These are phyloP conservation scores for Cnemophilus loriae DNA, from an alignment of 2,113 vertebrate species.

Conservation along the genomic window DNA sequence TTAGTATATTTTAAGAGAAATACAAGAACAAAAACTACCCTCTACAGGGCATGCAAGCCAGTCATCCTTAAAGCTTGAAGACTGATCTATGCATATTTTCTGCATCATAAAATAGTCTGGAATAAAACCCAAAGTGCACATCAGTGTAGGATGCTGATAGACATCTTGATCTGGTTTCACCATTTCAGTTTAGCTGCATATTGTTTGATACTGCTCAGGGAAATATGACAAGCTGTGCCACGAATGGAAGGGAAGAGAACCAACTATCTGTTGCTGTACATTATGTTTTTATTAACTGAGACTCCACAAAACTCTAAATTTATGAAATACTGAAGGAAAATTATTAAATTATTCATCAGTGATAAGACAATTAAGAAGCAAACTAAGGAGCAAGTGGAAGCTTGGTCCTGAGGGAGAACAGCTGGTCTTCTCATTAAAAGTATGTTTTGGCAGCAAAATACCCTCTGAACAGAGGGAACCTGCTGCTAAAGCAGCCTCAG, in stretches of 20 bases:
- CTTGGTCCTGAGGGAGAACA: conserved; percentile 55
- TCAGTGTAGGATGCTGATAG: conserved; percentile 30
- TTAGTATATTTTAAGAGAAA: background rate
- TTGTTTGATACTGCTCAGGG: conserved; percentile 20
- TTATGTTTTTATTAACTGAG: conserved; percentile 28
- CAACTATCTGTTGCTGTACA: background rate
- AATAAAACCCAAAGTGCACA: conserved; percentile 35
- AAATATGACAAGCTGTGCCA: conserved; percentile 36
- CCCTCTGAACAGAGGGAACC: background rate
- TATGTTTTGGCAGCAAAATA: conserved; percentile 37
- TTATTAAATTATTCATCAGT: conserved; percentile 67
- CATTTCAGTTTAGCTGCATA: conserved; percentile 52
- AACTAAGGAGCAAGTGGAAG: conserved; percentile 54
- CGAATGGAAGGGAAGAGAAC: background rate
- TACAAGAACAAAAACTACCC: background rate
- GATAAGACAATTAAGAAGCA: conserved; percentile 69
- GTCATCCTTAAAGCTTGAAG: background rate
- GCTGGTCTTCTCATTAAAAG: conserved; percentile 58
- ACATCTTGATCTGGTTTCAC: conserved; percentile 3
- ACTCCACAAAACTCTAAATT: conserved; percentile 13
- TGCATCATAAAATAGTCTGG: background rate
- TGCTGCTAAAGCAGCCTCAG: conserved; percentile 33
- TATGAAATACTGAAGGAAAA: conserved; percentile 37
- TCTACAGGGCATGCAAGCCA: background rate
- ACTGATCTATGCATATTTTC: background rate